Evolutionary conservation across 2,797 vertebrate species (phyloP), one percentile per base, ranked within the genome.

Genomic region (Myripristis jacobus): DNA sequence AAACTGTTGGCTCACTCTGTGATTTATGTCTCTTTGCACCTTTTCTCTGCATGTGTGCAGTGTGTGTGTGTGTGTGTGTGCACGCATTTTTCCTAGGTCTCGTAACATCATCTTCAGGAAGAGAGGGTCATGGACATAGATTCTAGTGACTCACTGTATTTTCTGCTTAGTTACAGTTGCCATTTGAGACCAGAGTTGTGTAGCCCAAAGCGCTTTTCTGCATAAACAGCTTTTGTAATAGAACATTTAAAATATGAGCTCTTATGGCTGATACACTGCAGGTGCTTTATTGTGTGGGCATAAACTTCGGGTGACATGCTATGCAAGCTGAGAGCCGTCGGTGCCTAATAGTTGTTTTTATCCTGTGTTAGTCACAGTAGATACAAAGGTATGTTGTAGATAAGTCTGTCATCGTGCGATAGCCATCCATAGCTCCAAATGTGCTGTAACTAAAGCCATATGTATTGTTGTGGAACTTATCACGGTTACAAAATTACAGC

Each of bases 361-460:
- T 81, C 67, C 82, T 0, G 72, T 16, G 60, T 81, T 82, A 61
- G 71, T 81, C 70, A 74, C 79, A 79, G 79, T 75, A 83, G 60
- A 12, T 11, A 36, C 47, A 24, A 21, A 63, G 77, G 87, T 89
- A 87, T 81, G 82, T 54, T 29, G 71, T 51, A 73, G 86, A 90
- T 87, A 78, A 74, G 71, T 83, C 82, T 83, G 83, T 85, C 86
- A 81, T 88, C 69, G 62, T 66, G 77, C 82, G 66, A 83, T 54
- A 59, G 79, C 69, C 75, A 59, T 9, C 66, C 64, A 56, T 79
- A 84, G 77, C 69, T 68, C 68, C 31, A 19, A 74, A 86, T 64
- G 84, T 69, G 71, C 79, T 66, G 19, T 91, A 91, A 91, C 80
- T 27, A 1, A 76, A 88, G 68, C 85, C 91, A 92, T 73, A 78